These are phyloP conservation scores for Corydoras sp. DNA, from an alignment of 2,113 vertebrate genomes.

Conservation along the genomic window DNA sequence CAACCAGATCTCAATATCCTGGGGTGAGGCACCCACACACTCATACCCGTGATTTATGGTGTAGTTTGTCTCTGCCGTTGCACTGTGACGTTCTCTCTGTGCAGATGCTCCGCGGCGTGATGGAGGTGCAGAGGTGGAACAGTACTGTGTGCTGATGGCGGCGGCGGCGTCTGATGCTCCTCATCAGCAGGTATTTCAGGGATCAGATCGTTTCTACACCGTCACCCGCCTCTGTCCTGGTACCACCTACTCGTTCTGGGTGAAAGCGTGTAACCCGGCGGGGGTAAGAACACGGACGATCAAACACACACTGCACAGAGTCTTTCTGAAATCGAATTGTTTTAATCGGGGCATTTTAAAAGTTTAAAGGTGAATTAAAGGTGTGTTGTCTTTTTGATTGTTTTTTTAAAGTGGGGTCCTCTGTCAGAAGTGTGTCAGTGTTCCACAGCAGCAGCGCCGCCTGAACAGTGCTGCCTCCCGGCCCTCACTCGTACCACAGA, in stretches of 20 bases:
- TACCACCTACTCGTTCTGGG: slow-evolving; percentile 62
- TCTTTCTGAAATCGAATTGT: no score
- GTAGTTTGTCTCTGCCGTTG: no score
- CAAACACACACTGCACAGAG: not conserved
- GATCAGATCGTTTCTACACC: slow-evolving; percentile 48
- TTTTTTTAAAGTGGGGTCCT: slow-evolving; percentile 60
- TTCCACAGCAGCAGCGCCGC: slow-evolving; percentile 61
- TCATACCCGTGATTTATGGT: not conserved
- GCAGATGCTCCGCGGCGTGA: slow-evolving; percentile 56
- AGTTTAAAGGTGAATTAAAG: not conserved
- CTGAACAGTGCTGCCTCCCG: slow-evolving; percentile 65
- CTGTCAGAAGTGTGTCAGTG: slow-evolving; percentile 60
- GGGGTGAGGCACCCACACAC: slow-evolving; percentile 56
- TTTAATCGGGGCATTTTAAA: no score
- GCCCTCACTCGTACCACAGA: slow-evolving; percentile 62
- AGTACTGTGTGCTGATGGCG: slow-evolving; percentile 60
- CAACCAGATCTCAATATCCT: slow-evolving; percentile 59
- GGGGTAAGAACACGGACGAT: slow-evolving; percentile 49
- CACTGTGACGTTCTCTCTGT: not conserved
- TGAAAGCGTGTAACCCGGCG: slow-evolving; percentile 60
- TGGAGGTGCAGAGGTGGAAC: slow-evolving; percentile 56
- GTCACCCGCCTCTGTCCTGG: slow-evolving; percentile 63
- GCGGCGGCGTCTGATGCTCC: slow-evolving; percentile 44
- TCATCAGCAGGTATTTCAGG: slow-evolving; percentile 52
- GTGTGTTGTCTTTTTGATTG: not conserved